Percentiles rank a stretch among this genome's conserved stretches.
These are phyloP conservation scores for Ctenosaura bakeri DNA, from an alignment of 2,797 vertebrate species.

Conservation along the genomic window DNA sequence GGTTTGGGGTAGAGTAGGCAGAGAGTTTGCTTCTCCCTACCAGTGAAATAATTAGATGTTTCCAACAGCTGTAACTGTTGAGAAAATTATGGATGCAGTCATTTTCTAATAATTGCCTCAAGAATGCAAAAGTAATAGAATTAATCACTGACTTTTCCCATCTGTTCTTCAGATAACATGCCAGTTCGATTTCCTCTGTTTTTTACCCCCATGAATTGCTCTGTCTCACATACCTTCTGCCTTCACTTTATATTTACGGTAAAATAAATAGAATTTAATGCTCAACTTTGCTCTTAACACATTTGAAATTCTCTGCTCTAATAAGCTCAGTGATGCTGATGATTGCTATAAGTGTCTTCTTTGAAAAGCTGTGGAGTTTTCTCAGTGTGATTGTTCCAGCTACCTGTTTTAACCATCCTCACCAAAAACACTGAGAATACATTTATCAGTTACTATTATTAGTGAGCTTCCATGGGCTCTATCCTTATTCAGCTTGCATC, in stretches of 20 bases:
- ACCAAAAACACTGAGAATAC: constrained; percentile 16
- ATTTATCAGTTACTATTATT: background rate
- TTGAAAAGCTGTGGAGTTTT: constrained; percentile 10
- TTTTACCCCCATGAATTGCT: constrained; percentile 32
- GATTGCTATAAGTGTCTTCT: constrained; percentile 33
- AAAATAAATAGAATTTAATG: constrained; percentile 36
- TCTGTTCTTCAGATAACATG: constrained; percentile 55
- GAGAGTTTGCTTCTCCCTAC: constrained; percentile 25
- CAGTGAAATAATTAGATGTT: constrained; percentile 56
- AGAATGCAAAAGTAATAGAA: constrained; percentile 36
- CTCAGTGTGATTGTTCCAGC: constrained; percentile 17
- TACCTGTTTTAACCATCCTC: constrained; percentile 4
- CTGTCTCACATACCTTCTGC: constrained; percentile 26
- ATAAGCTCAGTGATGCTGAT: constrained; percentile 32
- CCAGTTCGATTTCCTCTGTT: constrained; percentile 46
- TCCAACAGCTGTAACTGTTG: constrained; percentile 50
- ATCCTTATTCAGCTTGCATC: constrained; percentile 8
- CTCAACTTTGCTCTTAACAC: constrained; percentile 33
- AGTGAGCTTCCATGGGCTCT: background rate
- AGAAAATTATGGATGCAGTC: constrained; percentile 35
- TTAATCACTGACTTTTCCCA: constrained; percentile 50
- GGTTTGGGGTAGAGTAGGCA: constrained; percentile 39
- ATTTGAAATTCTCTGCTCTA: constrained; percentile 16
- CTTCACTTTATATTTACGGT: constrained; percentile 24
- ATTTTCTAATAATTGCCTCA: constrained; percentile 12